Evolutionary conservation across 1,140 invertebrate species (phyloP).

Genomic region (Paracyclopina nana): DNA sequence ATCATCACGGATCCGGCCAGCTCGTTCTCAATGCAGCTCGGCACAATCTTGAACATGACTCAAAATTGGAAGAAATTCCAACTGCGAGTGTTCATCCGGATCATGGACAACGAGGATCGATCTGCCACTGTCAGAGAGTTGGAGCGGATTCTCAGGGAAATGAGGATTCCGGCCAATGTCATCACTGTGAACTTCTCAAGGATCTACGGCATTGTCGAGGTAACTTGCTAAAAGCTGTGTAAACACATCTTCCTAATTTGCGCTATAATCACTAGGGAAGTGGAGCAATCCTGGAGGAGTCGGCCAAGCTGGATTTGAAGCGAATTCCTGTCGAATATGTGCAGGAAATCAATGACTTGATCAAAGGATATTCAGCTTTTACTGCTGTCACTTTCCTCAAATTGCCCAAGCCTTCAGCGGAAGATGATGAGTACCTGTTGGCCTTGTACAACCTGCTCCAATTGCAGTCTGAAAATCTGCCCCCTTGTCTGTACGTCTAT

Average conservation of each 20-base stretch:
- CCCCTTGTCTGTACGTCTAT: too few species aligned
- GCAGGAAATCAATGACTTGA: constrained; percentile 50
- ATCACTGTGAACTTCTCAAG: constrained; percentile 5
- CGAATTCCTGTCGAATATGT: constrained; percentile 18
- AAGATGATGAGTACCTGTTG: too few species aligned
- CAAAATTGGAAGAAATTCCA: constrained; percentile 55
- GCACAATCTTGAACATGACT: constrained; percentile 88
- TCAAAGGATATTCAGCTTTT: constrained; percentile 42
- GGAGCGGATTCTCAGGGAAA: neutral
- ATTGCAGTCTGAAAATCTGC: too few species aligned
- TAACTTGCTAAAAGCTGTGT: too few species aligned
- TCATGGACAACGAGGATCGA: neutral
- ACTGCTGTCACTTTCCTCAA: constrained; percentile 67
- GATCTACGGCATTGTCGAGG: constrained; percentile 10
- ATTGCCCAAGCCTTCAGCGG: constrained; percentile 47
- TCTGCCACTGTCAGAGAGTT: neutral
- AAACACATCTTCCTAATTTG: too few species aligned
- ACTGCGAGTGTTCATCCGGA: constrained; percentile 56
- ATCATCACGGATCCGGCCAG: constrained; percentile 52
- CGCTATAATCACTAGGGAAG: too few species aligned
- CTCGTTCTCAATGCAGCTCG: constrained; percentile 86
- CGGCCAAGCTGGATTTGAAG: too few species aligned
- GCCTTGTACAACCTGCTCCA: too few species aligned
- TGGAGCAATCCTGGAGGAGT: too few species aligned
- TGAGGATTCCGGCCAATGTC: neutral